Evolutionary conservation across 2,888 invertebrate genomes (phyloP).

Genomic region (Lasioglossum marginatum): DNA sequence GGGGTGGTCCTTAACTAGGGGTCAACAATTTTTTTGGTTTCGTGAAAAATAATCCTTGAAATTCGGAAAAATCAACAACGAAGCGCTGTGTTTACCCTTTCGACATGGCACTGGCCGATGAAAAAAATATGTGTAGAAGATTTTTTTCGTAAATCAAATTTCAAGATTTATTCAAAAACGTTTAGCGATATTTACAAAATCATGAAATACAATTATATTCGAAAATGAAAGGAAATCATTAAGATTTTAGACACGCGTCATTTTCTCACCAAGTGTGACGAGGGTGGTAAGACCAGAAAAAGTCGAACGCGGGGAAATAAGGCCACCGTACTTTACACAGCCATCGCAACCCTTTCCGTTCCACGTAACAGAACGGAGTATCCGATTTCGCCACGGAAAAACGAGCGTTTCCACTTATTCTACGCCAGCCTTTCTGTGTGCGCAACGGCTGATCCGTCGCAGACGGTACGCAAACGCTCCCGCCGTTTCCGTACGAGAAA

Average conservation of each 20-base stretch:
- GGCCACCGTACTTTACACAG: no score
- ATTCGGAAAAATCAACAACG: not conserved
- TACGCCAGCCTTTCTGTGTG: not conserved
- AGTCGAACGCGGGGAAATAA: not conserved
- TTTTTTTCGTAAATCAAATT: no score
- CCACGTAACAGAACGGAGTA: conserved; percentile 46
- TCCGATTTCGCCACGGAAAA: conserved; percentile 41
- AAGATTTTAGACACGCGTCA: no score
- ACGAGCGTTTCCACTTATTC: conserved; percentile 14
- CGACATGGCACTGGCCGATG: not conserved
- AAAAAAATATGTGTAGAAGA: not conserved
- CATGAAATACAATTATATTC: no score
- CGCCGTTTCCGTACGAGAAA: not conserved
- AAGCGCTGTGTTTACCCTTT: not conserved
- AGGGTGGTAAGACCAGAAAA: not conserved
- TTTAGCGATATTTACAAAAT: no score
- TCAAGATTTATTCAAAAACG: no score
- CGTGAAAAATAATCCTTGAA: not conserved
- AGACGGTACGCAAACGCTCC: not conserved
- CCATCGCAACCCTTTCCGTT: not conserved
- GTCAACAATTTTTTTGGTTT: not conserved
- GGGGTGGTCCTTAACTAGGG: not conserved
- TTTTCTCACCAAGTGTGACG: no score
- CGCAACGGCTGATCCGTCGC: not conserved
- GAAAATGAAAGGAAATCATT: no score